phyloP scores from a whole-genome alignment of 64 coral and sea anemone species.

The Montipora sp. region DNA sequence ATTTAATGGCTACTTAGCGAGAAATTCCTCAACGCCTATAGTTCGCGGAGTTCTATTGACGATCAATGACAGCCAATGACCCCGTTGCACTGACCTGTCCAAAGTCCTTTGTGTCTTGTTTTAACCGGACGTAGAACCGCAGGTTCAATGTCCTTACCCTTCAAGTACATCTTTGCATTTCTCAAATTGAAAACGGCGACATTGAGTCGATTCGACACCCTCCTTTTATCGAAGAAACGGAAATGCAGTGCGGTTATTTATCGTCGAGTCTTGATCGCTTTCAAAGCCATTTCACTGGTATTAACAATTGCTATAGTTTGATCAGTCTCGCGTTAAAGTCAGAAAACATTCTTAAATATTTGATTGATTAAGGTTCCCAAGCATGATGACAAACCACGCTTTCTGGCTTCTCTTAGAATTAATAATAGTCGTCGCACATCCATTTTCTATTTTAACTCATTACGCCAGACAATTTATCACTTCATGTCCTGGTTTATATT shows the following conservation, averaged over 20 bases:
- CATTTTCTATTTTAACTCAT: too few species aligned
- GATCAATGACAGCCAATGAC: neutral
- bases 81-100: constrained; percentile 20
- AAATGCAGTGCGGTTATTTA: neutral
- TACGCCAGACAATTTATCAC: too few species aligned
- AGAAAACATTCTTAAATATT: neutral
- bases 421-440: neutral
- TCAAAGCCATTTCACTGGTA: neutral
- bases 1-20: neutral
- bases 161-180: neutral
- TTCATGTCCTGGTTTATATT: too few species aligned
- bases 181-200: neutral
- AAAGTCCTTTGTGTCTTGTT: neutral
- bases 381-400: neutral
- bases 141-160: neutral
- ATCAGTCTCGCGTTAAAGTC: neutral
- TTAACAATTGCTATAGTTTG: neutral
- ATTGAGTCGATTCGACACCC: too few species aligned
- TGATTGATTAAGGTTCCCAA: neutral
- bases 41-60: neutral
- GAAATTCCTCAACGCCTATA: neutral
- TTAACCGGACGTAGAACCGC: neutral
- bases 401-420: neutral
- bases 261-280: neutral
- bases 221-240: too few species aligned